Conservation (phyloP, 92 coral and sea anemone genomes). For the Phymanthus crucifer region DNA sequence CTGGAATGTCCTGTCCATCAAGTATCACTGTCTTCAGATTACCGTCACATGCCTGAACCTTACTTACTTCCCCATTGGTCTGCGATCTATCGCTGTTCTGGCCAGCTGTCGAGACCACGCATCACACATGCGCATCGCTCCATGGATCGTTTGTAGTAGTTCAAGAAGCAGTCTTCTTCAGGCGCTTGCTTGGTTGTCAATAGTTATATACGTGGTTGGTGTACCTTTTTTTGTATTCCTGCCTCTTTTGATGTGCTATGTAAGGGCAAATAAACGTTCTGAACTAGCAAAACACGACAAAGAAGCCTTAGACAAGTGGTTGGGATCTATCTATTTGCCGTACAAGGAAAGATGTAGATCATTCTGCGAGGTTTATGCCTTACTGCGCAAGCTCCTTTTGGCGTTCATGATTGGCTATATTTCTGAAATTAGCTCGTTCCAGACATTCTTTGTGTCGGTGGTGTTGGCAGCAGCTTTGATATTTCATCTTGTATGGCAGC, state of each 20-base stretch:
- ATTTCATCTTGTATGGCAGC: constrained; percentile 43
- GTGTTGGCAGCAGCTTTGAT: constrained; percentile 38
- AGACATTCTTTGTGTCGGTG: constrained; percentile 51
- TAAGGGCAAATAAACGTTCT: constrained; percentile 6
- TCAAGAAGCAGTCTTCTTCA: constrained; percentile 4
- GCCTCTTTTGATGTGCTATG: constrained; percentile 40
- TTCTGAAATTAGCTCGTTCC: constrained; percentile 44
- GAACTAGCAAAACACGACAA: neutral
- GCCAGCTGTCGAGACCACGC: constrained; percentile 43
- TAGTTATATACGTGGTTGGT: constrained; percentile 28
- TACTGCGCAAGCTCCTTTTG: constrained; percentile 60
- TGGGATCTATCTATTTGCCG: constrained; percentile 44
- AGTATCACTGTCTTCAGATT: constrained; percentile 44
- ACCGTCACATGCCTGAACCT: constrained; percentile 41
- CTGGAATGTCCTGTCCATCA: neutral
- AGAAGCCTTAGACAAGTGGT: constrained; percentile 40
- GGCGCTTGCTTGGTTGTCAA: constrained; percentile 29
- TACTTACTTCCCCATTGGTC: constrained; percentile 64
- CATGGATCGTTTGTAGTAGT: constrained; percentile 57
- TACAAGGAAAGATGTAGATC: constrained; percentile 21
- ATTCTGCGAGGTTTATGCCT: constrained; percentile 50
- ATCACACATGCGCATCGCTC: constrained; percentile 42
- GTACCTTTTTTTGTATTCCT: constrained; percentile 42
- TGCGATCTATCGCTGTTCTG: constrained; percentile 47
- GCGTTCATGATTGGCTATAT: constrained; percentile 60